Evolutionary conservation across 2,888 invertebrate genomes (phyloP).

Genomic region (Neoitamus cyanurus): DNA sequence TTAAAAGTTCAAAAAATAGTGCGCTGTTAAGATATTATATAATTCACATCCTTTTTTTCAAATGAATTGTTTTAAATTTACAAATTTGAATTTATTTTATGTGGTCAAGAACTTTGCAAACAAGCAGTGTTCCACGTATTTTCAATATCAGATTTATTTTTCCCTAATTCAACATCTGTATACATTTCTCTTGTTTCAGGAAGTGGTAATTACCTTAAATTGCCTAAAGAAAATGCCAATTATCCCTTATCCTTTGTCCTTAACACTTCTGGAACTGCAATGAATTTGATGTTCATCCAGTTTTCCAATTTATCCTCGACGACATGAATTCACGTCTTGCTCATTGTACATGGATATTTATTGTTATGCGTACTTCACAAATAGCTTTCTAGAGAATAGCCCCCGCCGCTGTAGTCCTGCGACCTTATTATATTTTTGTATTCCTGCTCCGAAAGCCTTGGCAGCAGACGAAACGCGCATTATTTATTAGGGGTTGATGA

Average conservation of each 20-base stretch:
- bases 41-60: too few relatives aligned
- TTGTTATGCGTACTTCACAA: neutral
- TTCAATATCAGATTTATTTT: too few relatives aligned
- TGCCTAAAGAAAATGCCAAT: neutral
- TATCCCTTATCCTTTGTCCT: neutral
- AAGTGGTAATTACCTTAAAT: neutral
- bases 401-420: neutral
- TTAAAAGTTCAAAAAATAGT: too few relatives aligned
- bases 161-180: too few relatives aligned
- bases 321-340: neutral
- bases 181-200: neutral
- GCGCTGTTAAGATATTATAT: too few relatives aligned
- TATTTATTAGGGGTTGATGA: neutral
- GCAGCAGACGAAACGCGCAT: neutral
- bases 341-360: neutral
- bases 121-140: too few relatives aligned
- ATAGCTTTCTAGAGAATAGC: neutral
- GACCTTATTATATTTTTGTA: neutral
- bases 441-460: neutral
- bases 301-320: neutral
- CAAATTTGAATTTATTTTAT: too few relatives aligned
- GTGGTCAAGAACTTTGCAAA: too few relatives aligned
- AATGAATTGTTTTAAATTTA: too few relatives aligned
- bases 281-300: neutral
- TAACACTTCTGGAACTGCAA: neutral